Conservation (phyloP, 2,888 invertebrate genomes). For the Agrilus biguttatus region DNA sequence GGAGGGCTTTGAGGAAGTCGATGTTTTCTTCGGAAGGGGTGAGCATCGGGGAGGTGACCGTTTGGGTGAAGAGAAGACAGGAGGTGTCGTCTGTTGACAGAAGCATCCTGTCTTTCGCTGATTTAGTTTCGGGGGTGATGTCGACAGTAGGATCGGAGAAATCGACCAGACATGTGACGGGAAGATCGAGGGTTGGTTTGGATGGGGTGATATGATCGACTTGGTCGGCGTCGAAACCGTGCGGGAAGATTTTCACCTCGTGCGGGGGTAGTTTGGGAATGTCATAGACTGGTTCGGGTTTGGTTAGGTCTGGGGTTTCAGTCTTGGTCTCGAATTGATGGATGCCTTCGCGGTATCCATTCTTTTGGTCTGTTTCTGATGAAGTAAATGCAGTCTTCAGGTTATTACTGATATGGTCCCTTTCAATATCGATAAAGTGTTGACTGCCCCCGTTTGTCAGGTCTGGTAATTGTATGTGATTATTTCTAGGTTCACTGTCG, state of each 20-base stretch:
- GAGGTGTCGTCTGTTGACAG: conserved; percentile 27
- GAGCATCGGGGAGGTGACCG: conserved; percentile 31
- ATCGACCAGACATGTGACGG: conserved; percentile 11
- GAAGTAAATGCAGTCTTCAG: conserved; percentile 2
- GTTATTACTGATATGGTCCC: conserved; percentile 11
- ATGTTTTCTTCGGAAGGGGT: conserved; percentile 32
- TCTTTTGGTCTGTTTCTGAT: conserved; percentile 6
- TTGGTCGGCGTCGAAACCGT: conserved; percentile 3
- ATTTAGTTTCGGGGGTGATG: conserved; percentile 12
- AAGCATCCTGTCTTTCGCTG: conserved; percentile 28
- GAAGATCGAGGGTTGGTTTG: conserved; percentile 13
- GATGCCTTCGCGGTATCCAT: conserved; percentile 5
- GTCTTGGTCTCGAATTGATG: conserved; percentile 6
- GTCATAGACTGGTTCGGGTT: background rate
- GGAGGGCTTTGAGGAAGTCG: conserved; percentile 30
- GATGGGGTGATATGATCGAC: background rate
- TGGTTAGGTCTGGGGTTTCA: background rate
- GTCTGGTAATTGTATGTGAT: background rate
- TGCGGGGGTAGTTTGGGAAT: background rate
- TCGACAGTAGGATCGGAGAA: conserved; percentile 8
- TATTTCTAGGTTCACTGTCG: background rate
- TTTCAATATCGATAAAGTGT: conserved; percentile 21
- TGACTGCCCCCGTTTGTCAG: conserved; percentile 5
- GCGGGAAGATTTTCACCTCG: background rate
- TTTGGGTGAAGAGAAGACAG: conserved; percentile 30